Conservation (phyloP, 1,140 invertebrate species). For the Drosophila albomicans region DNA sequence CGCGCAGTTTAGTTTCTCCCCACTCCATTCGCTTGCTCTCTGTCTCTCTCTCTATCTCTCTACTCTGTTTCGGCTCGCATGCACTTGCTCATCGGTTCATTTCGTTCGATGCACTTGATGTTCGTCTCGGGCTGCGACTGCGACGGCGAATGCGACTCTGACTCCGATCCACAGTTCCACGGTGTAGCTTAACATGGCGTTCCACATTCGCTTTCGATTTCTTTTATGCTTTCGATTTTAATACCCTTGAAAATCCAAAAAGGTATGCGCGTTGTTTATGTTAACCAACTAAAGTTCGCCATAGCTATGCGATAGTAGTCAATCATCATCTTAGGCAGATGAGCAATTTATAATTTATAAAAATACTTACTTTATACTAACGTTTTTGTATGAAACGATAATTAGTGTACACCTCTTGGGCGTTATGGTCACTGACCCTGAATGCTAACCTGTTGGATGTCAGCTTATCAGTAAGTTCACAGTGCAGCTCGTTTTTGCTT, state of each 20-base stretch:
- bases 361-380: too few species aligned
- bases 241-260: slow-evolving; percentile 69
- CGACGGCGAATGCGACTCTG: slow-evolving; percentile 20
- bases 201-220: slow-evolving; percentile 75
- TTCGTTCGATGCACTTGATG: slow-evolving; percentile 78
- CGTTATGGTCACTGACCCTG: slow-evolving; percentile 25
- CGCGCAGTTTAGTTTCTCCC: neutral
- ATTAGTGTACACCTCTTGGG: slow-evolving; percentile 10
- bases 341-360: too few species aligned
- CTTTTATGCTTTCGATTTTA: slow-evolving; percentile 75
- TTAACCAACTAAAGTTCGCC: neutral
- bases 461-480: slow-evolving; percentile 43
- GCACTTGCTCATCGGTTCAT: slow-evolving; percentile 60
- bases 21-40: neutral
- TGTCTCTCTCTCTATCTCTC: neutral
- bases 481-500: neutral
- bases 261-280: slow-evolving; percentile 25
- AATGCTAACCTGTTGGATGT: slow-evolving; percentile 56
- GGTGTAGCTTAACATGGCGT: slow-evolving; percentile 19
- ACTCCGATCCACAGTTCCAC: slow-evolving; percentile 40
- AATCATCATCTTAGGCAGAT: too few species aligned
- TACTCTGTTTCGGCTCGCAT: slow-evolving; percentile 15
- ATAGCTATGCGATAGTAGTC: too few species aligned
- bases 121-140: slow-evolving; percentile 38
- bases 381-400: neutral